Conservation (phyloP, 1,140 invertebrate species). For the Lamellibrachia luymesi region DNA sequence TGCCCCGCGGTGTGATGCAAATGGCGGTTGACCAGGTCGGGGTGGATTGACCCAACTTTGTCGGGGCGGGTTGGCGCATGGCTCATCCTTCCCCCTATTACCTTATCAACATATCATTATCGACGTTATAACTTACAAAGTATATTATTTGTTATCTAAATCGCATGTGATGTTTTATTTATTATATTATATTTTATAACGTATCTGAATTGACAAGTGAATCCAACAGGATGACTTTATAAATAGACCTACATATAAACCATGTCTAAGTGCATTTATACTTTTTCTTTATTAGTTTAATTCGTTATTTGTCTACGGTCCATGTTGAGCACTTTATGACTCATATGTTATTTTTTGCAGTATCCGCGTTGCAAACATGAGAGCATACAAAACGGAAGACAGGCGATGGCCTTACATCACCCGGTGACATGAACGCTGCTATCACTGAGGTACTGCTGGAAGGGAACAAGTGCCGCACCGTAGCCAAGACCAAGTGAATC, state of each 20-base stretch:
- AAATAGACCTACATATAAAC: too few species aligned
- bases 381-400: not conserved
- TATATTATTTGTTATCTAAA: too few species aligned
- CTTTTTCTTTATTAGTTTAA: too few species aligned
- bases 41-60: not conserved
- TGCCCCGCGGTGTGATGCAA: not conserved
- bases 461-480: not conserved
- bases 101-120: not conserved
- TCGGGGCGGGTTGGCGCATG: conserved; percentile 7
- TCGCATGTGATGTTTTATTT: not conserved
- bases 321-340: conserved; percentile 6
- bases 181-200: conserved; percentile 1
- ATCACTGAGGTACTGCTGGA: conserved; percentile 5
- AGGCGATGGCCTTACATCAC: not conserved
- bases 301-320: not conserved
- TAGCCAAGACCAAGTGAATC: conserved; percentile 4
- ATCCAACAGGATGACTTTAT: too few species aligned
- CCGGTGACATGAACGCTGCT: conserved; percentile 8
- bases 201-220: too few species aligned
- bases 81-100: not conserved
- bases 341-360: too few species aligned
- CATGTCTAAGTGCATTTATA: too few species aligned
- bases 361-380: too few species aligned
- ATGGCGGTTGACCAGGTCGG: conserved; percentile 10
- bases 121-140: too few species aligned